A percentile compares a stretch with the other conserved stretches of the same genome.
phyloP scores from a whole-genome alignment of 2,888 invertebrate species.

The Romanomermis culicivorax region DNA sequence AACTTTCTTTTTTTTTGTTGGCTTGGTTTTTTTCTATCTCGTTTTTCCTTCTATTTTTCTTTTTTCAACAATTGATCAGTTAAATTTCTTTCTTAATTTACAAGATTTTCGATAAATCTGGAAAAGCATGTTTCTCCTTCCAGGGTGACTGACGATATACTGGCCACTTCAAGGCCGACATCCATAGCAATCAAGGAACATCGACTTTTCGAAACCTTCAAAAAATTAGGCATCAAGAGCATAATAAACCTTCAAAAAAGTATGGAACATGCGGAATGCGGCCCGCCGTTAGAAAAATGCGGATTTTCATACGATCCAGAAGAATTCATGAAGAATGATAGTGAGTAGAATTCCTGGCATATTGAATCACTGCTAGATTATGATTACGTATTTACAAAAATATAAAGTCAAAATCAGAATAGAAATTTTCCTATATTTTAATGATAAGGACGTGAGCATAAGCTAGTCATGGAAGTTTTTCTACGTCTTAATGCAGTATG shows the following conservation, averaged over 20 bases:
- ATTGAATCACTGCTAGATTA: not conserved
- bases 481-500: too few relatives aligned
- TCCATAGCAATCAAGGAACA: constrained; percentile 49
- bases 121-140: too few relatives aligned
- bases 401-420: too few relatives aligned
- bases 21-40: too few relatives aligned
- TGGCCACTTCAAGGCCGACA: constrained; percentile 70
- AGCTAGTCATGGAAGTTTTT: too few relatives aligned
- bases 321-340: constrained; percentile 57
- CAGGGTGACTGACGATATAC: constrained; percentile 66
- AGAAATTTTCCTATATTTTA: too few relatives aligned
- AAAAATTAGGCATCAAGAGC: constrained; percentile 47
- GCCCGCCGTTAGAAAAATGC: constrained; percentile 45
- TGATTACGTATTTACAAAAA: constrained; percentile 13
- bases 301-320: constrained; percentile 68
- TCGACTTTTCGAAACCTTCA: constrained; percentile 35
- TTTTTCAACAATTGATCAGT: too few relatives aligned
- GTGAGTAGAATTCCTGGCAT: constrained; percentile 37
- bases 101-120: too few relatives aligned
- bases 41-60: too few relatives aligned
- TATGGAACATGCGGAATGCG: constrained; percentile 68
- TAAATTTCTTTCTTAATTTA: too few relatives aligned
- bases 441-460: too few relatives aligned
- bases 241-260: constrained; percentile 63
- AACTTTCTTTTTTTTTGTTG: too few relatives aligned